phyloP scores from a whole-genome alignment of 1,140 invertebrate species.

The Aricia agestis region DNA sequence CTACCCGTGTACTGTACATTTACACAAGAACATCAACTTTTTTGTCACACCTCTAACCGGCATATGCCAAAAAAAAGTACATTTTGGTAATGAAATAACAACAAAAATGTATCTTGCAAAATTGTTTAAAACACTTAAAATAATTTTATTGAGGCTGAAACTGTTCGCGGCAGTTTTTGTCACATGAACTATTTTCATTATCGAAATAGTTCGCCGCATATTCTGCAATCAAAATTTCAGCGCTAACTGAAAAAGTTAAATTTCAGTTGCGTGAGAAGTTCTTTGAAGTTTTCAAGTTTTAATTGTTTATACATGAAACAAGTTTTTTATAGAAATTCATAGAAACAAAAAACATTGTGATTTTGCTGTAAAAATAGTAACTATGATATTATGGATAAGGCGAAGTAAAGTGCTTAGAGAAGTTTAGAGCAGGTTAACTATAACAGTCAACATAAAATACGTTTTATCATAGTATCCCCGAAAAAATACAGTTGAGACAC shows the following conservation, averaged over 20 bases:
- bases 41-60: too few relatives aligned
- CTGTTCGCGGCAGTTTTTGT: background rate
- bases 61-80: background rate
- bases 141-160: background rate
- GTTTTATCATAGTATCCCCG: too few relatives aligned
- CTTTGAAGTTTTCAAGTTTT: background rate
- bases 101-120: background rate
- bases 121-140: conserved; percentile 4
- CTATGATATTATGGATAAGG: too few relatives aligned
- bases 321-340: too few relatives aligned
- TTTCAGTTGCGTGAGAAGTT: background rate
- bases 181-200: conserved; percentile 14
- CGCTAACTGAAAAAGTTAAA: background rate
- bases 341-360: too few relatives aligned
- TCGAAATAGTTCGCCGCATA: background rate
- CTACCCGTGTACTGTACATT: too few relatives aligned
- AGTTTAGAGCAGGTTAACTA: too few relatives aligned
- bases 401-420: too few relatives aligned
- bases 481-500: too few relatives aligned
- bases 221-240: background rate
- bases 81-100: background rate
- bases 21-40: too few relatives aligned
- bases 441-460: too few relatives aligned
- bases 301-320: background rate
- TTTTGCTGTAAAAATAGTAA: too few relatives aligned